Evolutionary conservation across 2,888 invertebrate genomes (phyloP).

Genomic region (Aphodius granarius): DNA sequence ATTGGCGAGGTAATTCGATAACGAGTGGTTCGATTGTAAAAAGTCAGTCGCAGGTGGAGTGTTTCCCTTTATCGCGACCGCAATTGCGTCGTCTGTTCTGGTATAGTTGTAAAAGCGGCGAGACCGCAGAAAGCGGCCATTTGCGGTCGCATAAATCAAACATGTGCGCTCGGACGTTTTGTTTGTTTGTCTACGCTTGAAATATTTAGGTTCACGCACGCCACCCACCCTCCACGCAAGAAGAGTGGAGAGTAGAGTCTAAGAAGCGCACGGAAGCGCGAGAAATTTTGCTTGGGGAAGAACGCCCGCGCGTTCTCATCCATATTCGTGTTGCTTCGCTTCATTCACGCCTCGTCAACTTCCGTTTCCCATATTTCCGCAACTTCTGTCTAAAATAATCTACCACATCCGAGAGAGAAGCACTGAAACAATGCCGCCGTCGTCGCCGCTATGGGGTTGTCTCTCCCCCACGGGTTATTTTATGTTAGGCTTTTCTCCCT

Average conservation of each 20-base stretch:
- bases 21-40: conserved; percentile 3
- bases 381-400: conserved; percentile 51
- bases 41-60: conserved; percentile 9
- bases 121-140: conserved; percentile 29
- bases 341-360: conserved; percentile 54
- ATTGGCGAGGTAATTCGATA: conserved; percentile 10
- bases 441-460: conserved; percentile 18
- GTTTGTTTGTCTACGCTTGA: conserved; percentile 47
- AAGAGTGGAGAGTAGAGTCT: too few relatives aligned
- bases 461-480: conserved; percentile 7
- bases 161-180: conserved; percentile 44
- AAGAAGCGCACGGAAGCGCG: not conserved
- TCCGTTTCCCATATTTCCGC: conserved; percentile 51
- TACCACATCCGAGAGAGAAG: conserved; percentile 37
- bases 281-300: not conserved
- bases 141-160: conserved; percentile 50
- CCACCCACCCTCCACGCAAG: not conserved
- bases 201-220: conserved; percentile 40
- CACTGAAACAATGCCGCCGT: conserved; percentile 27
- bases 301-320: not conserved
- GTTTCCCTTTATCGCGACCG: not conserved
- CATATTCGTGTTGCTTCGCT: conserved; percentile 42
- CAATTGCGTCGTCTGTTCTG: not conserved
- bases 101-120: not conserved
- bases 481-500: conserved; percentile 7